phyloP scores from a whole-genome alignment of 1,140 invertebrate species.

The Hormaphis cornu region DNA sequence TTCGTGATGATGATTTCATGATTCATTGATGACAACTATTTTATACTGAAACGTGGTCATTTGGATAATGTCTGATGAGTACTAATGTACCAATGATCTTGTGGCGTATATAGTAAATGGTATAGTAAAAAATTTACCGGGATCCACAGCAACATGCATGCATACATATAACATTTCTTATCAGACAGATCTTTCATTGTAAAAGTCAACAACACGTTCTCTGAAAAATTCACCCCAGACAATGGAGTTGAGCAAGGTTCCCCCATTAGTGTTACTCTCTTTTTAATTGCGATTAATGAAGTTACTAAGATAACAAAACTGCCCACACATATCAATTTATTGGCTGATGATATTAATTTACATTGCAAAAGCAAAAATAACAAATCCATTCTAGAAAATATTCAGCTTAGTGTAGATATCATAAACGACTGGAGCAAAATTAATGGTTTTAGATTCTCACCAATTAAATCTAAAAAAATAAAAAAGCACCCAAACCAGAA shows the following conservation, averaged over 20 bases:
- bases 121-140: too few relatives aligned
- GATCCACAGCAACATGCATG: neutral
- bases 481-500: neutral
- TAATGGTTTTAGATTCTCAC: neutral
- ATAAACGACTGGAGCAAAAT: neutral
- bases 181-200: neutral
- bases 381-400: neutral
- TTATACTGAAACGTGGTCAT: too few relatives aligned
- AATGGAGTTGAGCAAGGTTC: neutral
- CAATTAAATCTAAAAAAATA: neutral
- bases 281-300: neutral
- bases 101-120: too few relatives aligned
- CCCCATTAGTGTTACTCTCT: neutral
- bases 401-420: neutral
- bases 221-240: neutral
- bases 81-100: too few relatives aligned
- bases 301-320: too few relatives aligned
- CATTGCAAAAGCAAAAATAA: neutral
- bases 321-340: neutral
- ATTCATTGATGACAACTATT: too few relatives aligned
- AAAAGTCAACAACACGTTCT: neutral
- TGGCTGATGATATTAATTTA: neutral
- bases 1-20: too few relatives aligned
- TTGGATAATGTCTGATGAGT: too few relatives aligned
- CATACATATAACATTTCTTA: neutral